Base-by-base conservation (phyloP, 2,797 vertebrate species). In the Gobio occitaniae region DNA sequence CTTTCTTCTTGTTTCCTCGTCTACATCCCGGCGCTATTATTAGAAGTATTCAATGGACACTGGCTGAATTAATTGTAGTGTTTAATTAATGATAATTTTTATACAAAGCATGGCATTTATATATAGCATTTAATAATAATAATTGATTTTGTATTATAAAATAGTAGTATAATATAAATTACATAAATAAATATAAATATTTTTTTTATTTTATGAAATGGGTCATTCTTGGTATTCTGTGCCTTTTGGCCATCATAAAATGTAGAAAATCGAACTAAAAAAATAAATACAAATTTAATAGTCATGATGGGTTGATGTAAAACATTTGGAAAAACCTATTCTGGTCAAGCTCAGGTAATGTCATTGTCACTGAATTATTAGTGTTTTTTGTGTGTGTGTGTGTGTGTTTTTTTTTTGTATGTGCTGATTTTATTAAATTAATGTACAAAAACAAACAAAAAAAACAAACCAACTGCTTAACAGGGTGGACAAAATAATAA, bases 1-100 rank as follows among this genome's bases (percentile, higher is more conserved):
- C 82, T 86, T 88, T 87, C 88, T 90, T 86, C 86, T 87, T 25
- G 78, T 90, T 93, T 93, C 92, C 90, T 91, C 79, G 63, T 44
- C 81, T 68, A 88, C 68, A 69, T 86, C 48, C 65, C 76, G 50
- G 77, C 76, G 78, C 74, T 95, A 94, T 91, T 88, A 90, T 91
- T 95, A 92, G 91, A 86, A 69, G 36, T 85, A 3, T 52, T 17
- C n/a, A 25, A 41, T 80, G 52, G 21, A 61, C 48, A 17, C 29
- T 25, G 3, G 3, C 21, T 63, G 63, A 84, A 84, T 70, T 59
- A 52, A 38, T 29, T 65, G 3, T 65, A 11, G 29, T 36, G 6
- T 32, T 59, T 72, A 0, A 36, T 63, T 38, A 47, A 12, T 32
- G 54, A 2, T n/a, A 19, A 54, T 3, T 47, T 25, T 15, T 10